phyloP scores from a whole-genome alignment of 2,797 vertebrate genomes.

The Acanthiza pusilla region DNA sequence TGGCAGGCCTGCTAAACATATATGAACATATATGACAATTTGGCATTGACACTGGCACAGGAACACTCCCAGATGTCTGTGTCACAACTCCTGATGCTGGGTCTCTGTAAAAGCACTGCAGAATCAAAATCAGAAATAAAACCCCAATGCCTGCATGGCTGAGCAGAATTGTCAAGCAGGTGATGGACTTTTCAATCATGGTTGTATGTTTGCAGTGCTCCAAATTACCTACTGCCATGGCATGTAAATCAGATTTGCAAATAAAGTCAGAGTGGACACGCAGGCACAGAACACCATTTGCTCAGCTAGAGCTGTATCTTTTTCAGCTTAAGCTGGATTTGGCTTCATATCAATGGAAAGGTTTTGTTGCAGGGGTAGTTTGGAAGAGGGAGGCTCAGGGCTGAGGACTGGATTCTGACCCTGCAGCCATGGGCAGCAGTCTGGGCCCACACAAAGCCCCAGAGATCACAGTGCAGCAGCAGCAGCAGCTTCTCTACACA shows the following conservation, averaged over 20 bases:
- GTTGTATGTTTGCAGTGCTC: not conserved
- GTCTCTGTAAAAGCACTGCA: not conserved
- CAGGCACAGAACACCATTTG: not conserved
- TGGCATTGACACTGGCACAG: not conserved
- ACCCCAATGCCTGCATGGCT: not conserved
- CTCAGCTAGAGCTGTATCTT: not conserved
- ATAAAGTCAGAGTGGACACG: not conserved
- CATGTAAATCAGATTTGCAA: not conserved
- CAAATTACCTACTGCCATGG: not conserved
- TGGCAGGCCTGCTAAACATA: not conserved
- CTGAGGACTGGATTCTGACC: not conserved
- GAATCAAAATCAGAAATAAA: not conserved
- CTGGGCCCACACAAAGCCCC: not conserved
- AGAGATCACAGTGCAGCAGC: not conserved
- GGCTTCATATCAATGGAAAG: not conserved
- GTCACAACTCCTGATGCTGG: not conserved
- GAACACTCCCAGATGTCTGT: not conserved
- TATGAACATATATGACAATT: not conserved
- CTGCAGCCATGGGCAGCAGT: not conserved
- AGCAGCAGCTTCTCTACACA: not conserved
- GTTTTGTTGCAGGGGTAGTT: not conserved
- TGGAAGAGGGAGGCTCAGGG: not conserved
- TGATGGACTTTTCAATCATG: not conserved
- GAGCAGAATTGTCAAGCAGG: not conserved
- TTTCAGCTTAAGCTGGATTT: slow-evolving; percentile 6